phyloP scores from a whole-genome alignment of 1,140 invertebrate species.

The Nilaparvata lugens region DNA sequence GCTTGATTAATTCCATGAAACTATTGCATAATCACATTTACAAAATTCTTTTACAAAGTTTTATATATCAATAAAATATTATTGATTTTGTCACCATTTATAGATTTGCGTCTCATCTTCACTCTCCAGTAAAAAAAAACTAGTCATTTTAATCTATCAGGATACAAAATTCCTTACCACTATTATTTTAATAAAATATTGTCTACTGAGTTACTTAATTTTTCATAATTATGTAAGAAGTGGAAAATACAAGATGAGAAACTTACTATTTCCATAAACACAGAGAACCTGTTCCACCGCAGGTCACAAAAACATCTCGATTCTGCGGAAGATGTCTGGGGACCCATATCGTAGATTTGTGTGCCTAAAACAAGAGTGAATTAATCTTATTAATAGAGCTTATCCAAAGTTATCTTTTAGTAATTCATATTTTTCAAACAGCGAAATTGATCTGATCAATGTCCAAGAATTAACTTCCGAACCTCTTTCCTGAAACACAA shows the following conservation, averaged over 20 bases:
- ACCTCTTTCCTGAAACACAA: too few relatives aligned
- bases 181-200: not conserved
- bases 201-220: not conserved
- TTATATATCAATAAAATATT: not conserved
- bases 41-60: not conserved
- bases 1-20: too few relatives aligned
- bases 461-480: too few relatives aligned
- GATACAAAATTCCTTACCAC: not conserved
- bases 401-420: too few relatives aligned
- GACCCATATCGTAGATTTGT: slow-evolving; percentile 80
- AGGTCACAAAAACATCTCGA: slow-evolving; percentile 86
- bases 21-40: too few relatives aligned
- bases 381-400: not conserved
- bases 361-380: slow-evolving; percentile 42
- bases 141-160: not conserved
- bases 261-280: slow-evolving; percentile 90
- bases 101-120: not conserved
- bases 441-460: too few relatives aligned
- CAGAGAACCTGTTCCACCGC: slow-evolving; percentile 77
- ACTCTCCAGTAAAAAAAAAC: not conserved
- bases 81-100: not conserved
- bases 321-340: slow-evolving; percentile 87
- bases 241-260: slow-evolving; percentile 10
- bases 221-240: not conserved
- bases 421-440: too few relatives aligned